Evolutionary conservation across 2,888 invertebrate species (phyloP).

Genomic region (Lapara coniferarum): DNA sequence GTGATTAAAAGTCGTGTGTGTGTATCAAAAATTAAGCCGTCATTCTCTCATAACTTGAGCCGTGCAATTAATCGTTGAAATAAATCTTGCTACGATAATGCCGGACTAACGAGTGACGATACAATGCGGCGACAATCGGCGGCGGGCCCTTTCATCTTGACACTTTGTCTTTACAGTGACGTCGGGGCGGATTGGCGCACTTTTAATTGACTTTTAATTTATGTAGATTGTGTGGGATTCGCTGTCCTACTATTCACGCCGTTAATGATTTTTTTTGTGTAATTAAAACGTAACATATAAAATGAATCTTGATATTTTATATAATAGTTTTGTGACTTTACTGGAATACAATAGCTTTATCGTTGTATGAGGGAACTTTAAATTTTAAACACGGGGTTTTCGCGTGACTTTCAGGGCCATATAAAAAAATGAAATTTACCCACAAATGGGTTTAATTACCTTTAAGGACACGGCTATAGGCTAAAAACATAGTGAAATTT

Average conservation of each 20-base stretch:
- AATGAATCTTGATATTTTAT: no score
- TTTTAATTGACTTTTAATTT: constrained; percentile 33
- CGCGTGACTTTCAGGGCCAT: not conserved
- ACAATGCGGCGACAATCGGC: constrained; percentile 81
- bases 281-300: no score
- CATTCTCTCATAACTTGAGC: constrained; percentile 40
- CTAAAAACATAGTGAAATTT: no score
- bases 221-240: not conserved
- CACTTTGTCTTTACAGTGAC: constrained; percentile 75
- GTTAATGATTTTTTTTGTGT: not conserved
- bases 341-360: not conserved
- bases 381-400: not conserved
- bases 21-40: constrained; percentile 38
- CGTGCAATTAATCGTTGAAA: constrained; percentile 75
- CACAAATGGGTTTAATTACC: no score
- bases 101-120: constrained; percentile 80
- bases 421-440: no score
- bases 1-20: no score
- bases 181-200: constrained; percentile 48
- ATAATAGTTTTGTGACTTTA: not conserved
- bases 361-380: not conserved
- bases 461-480: no score
- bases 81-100: constrained; percentile 82
- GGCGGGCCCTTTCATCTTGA: constrained; percentile 80
- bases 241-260: no score